Percentiles rank a stretch among this genome's conserved stretches.
These are phyloP conservation scores for Athalia cordata DNA, from an alignment of 2,888 invertebrate species.

Conservation along the genomic window DNA sequence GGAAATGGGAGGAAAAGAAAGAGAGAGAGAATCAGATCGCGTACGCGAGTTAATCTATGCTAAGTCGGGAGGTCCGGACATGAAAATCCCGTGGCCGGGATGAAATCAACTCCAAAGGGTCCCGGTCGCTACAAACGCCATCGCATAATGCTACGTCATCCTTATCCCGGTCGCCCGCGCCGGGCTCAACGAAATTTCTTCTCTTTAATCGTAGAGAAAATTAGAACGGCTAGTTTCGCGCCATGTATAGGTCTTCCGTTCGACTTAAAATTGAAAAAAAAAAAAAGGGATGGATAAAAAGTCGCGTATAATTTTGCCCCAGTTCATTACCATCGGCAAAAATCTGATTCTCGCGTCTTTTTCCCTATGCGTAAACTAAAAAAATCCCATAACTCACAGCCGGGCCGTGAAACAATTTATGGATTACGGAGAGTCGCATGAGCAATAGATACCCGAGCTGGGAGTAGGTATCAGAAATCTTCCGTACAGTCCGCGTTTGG, in stretches of 20 bases:
- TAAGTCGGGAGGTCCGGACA: constrained; percentile 60
- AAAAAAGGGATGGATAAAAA: neutral
- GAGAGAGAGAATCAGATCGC: constrained; percentile 6
- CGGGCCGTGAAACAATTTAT: too few species aligned
- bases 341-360: too few species aligned
- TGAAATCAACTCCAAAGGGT: constrained; percentile 43
- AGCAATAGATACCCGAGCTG: too few species aligned
- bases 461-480: neutral
- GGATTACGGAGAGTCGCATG: too few species aligned
- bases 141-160: constrained; percentile 38
- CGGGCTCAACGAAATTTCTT: constrained; percentile 19
- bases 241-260: too few species aligned
- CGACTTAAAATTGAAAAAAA: too few species aligned
- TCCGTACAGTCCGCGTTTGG: neutral
- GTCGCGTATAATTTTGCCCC: too few species aligned
- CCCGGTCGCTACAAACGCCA: constrained; percentile 21
- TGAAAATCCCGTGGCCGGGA: constrained; percentile 72
- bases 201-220: constrained; percentile 21
- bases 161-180: constrained; percentile 24
- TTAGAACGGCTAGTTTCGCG: constrained; percentile 3
- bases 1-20: neutral
- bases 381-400: too few species aligned
- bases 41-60: constrained; percentile 43
- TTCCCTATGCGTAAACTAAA: too few species aligned
- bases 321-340: too few species aligned